Conservation (phyloP, 2,888 invertebrate genomes). For the Tetragnatha montana region DNA sequence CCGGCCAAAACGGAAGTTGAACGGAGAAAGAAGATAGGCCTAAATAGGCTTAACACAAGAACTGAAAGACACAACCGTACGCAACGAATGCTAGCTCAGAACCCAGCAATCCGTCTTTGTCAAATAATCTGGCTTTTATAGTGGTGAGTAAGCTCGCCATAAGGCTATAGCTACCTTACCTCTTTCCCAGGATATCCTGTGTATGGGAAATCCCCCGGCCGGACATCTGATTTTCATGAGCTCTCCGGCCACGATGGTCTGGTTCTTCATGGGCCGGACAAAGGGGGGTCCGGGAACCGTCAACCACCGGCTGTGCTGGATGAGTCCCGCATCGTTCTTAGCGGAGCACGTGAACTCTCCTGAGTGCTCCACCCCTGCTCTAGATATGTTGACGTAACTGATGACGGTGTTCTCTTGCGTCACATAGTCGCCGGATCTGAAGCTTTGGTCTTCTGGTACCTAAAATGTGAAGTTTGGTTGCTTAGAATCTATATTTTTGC, state of each 20-base stretch:
- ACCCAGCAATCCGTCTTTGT: no score
- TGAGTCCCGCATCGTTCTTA: constrained; percentile 75
- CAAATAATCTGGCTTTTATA: no score
- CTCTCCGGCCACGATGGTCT: constrained; percentile 88
- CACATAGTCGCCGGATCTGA: constrained; percentile 73
- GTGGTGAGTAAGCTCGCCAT: no score
- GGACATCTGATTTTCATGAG: constrained; percentile 87
- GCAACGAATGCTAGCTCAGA: no score
- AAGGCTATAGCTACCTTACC: no score
- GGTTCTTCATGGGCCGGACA: constrained; percentile 86
- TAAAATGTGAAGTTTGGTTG: constrained; percentile 81
- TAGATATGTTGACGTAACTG: constrained; percentile 72
- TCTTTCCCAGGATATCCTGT: constrained; percentile 95
- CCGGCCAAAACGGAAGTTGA: no score
- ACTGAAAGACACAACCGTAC: no score
- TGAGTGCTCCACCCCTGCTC: constrained; percentile 75
- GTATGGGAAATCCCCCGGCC: constrained; percentile 95
- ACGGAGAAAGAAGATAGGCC: no score
- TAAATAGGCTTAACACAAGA: no score
- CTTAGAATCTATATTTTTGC: no score
- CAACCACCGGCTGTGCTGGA: constrained; percentile 83
- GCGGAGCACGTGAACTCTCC: constrained; percentile 77
- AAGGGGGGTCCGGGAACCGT: constrained; percentile 89
- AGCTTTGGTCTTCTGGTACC: constrained; percentile 79
- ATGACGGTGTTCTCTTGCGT: constrained; percentile 72